A percentile compares a stretch with the other conserved stretches of the same genome.
Evolutionary conservation across 2,113 vertebrate species (phyloP).

Genomic region (Scolopax mira): DNA sequence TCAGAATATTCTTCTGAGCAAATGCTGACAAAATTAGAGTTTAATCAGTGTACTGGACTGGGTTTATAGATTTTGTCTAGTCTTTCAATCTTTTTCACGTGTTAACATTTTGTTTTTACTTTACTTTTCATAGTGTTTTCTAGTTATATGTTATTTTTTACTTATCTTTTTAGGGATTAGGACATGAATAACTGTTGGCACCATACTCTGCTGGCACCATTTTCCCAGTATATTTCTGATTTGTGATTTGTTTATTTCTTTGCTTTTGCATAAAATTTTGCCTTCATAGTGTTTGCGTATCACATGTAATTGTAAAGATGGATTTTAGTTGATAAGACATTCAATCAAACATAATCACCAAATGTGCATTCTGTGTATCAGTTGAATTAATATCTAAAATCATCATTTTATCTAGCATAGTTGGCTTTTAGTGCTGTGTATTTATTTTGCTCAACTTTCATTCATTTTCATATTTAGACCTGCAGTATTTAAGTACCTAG

Average conservation of each 20-base stretch:
- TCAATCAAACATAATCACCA: neutral
- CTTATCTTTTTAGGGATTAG: neutral
- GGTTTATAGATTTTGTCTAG: neutral
- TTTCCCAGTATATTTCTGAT: neutral
- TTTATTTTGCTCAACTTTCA: slow-evolving; percentile 10
- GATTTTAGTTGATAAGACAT: neutral
- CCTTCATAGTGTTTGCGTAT: neutral
- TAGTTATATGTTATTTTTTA: neutral
- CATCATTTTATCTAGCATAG: neutral
- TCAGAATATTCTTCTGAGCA: neutral
- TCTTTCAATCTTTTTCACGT: neutral
- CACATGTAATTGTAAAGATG: neutral
- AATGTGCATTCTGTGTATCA: neutral
- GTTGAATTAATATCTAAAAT: neutral
- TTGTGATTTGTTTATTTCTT: neutral
- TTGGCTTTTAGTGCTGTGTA: neutral
- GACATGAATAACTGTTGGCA: neutral
- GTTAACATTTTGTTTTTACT: neutral
- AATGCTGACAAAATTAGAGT: slow-evolving; percentile 20
- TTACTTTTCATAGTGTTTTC: neutral
- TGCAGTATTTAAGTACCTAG: neutral
- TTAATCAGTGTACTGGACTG: neutral
- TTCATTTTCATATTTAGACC: neutral
- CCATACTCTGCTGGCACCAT: neutral
- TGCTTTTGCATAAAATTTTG: neutral